Conservation (phyloP, 2,113 vertebrate species). For the Phaetusa simplex region DNA sequence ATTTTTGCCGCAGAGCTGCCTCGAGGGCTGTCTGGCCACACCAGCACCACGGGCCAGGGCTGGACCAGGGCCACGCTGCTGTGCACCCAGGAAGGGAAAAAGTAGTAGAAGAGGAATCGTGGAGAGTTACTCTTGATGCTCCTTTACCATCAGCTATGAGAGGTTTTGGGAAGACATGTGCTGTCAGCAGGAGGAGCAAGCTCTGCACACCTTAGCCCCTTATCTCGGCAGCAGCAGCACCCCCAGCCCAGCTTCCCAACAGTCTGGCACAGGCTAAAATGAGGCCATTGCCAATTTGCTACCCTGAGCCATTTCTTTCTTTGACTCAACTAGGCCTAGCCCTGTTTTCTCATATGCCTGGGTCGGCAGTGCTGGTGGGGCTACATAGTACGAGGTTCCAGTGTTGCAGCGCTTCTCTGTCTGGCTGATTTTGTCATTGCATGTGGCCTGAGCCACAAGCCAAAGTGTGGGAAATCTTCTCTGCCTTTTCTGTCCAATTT, state of each 20-base stretch:
- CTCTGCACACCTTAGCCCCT: not conserved
- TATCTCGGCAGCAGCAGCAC: not conserved
- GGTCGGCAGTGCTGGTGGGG: fast-evolving
- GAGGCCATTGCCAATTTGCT: not conserved
- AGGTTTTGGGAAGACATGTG: not conserved
- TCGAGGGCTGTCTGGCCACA: not conserved
- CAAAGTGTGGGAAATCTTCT: not conserved
- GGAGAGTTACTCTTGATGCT: not conserved
- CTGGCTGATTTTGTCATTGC: not conserved
- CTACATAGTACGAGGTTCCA: not conserved
- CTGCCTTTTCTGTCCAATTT: not conserved
- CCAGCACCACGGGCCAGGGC: not conserved
- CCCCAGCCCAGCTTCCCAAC: not conserved
- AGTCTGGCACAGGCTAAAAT: not conserved
- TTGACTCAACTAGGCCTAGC: not conserved
- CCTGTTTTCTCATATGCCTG: fast-evolving
- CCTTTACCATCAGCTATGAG: not conserved
- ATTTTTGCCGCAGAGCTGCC: not conserved
- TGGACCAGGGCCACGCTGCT: not conserved
- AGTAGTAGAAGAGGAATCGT: not conserved
- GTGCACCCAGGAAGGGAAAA: not conserved
- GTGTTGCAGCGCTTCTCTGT: fast-evolving
- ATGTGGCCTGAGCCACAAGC: not conserved
- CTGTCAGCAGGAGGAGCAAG: not conserved
- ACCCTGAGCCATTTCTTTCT: not conserved